Conservation (phyloP, 2,888 invertebrate genomes). For the Ectemnius lituratus region DNA sequence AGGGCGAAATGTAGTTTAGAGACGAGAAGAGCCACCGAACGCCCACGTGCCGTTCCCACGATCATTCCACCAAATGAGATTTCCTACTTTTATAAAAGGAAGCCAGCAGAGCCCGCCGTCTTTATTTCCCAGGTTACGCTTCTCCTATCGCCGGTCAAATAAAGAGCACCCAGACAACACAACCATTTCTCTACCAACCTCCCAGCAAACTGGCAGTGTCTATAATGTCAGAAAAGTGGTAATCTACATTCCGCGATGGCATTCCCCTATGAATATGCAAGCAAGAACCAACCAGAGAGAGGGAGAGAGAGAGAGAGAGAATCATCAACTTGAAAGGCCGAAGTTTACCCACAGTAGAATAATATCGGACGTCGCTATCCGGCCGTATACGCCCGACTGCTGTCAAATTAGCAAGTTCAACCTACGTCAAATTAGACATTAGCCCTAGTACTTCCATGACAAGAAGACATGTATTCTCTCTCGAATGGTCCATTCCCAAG, state of each 20-base stretch:
- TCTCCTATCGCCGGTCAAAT: not conserved
- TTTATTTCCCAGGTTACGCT: slow-evolving; percentile 3
- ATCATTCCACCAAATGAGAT: slow-evolving; percentile 38
- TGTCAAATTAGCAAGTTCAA: slow-evolving; percentile 64
- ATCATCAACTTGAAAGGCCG: not conserved
- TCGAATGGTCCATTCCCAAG: not conserved
- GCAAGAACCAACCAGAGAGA: not conserved
- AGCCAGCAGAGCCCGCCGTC: not conserved
- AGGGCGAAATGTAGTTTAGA: too few relatives aligned
- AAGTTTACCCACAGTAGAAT: slow-evolving; percentile 4
- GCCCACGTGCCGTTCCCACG: slow-evolving; percentile 44
- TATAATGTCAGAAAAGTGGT: too few relatives aligned
- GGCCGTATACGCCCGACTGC: slow-evolving; percentile 32
- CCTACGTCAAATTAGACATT: slow-evolving; percentile 56
- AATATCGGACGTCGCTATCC: slow-evolving; percentile 14
- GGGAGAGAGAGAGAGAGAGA: too few relatives aligned
- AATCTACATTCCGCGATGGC: too few relatives aligned
- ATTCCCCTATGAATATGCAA: too few relatives aligned
- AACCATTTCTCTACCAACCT: too few relatives aligned
- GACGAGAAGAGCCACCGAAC: slow-evolving; percentile 15
- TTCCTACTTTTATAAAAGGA: slow-evolving; percentile 42
- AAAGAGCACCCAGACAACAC: too few relatives aligned
- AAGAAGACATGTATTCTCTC: slow-evolving; percentile 17
- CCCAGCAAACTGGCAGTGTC: too few relatives aligned
- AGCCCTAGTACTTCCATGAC: slow-evolving; percentile 58